phyloP scores from a whole-genome alignment of 92 coral and sea anemone genomes.

The Zoanthus sansibaricus region DNA sequence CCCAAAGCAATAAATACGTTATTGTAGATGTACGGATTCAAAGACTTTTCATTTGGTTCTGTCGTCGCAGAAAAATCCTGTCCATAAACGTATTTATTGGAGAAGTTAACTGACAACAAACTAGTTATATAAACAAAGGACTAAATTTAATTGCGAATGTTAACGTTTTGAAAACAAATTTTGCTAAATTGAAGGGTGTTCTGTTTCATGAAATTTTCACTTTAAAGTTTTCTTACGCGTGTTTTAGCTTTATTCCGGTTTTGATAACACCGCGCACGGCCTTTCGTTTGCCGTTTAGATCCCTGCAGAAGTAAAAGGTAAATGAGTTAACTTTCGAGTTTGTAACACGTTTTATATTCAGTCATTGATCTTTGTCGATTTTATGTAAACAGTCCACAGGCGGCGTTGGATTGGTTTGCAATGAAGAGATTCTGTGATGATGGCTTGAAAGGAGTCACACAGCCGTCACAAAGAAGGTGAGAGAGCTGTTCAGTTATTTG shows the following conservation, averaged over 20 bases:
- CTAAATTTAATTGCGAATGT: neutral
- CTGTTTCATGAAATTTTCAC: too few relatives aligned
- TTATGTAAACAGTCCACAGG: conserved; percentile 78
- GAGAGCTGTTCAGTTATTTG: neutral
- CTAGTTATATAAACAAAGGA: too few relatives aligned
- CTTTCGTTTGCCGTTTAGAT: too few relatives aligned
- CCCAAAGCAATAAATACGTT: neutral
- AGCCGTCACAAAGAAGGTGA: conserved; percentile 98
- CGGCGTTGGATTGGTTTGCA: conserved; percentile 97
- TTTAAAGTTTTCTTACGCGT: too few relatives aligned
- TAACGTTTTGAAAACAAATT: neutral
- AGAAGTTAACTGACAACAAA: neutral
- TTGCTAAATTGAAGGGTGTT: neutral
- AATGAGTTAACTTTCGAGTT: neutral
- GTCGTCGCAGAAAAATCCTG: neutral
- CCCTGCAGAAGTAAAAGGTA: neutral
- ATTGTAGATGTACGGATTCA: neutral
- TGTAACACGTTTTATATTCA: neutral
- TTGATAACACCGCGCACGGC: too few relatives aligned
- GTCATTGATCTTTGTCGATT: neutral
- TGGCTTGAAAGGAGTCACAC: conserved; percentile 92
- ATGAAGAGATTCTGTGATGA: conserved; percentile 97
- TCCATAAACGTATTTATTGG: neutral
- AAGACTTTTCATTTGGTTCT: neutral
- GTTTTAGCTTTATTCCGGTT: too few relatives aligned